Percentiles rank a stretch among this genome's conserved stretches.
phyloP scores from a whole-genome alignment of 2,797 vertebrate genomes.

The Sibirionetta formosa region DNA sequence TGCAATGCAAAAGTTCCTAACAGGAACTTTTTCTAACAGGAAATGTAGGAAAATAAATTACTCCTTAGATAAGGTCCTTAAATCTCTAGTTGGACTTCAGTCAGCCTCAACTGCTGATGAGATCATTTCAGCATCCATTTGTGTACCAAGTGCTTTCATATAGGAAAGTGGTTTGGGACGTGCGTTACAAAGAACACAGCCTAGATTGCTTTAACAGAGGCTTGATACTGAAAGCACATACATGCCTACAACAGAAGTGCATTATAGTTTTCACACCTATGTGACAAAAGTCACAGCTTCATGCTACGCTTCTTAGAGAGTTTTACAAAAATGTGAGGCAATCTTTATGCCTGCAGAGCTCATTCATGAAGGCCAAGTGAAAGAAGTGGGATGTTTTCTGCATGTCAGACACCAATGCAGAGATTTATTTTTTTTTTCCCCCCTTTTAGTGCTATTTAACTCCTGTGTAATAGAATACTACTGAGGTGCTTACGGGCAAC shows the following conservation, averaged over 20 bases:
- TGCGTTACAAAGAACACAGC: neutral
- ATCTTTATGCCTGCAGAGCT: neutral
- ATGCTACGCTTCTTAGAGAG: accelerated
- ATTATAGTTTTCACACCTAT: neutral
- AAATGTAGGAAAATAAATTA: neutral
- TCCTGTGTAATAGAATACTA: neutral
- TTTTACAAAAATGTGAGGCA: neutral
- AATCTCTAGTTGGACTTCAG: neutral
- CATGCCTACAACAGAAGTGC: neutral
- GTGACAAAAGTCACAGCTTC: neutral
- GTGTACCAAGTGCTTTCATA: neutral
- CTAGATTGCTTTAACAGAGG: neutral
- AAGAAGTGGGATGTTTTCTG: neutral
- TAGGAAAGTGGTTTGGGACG: neutral
- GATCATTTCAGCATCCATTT: neutral
- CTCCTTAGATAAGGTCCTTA: neutral
- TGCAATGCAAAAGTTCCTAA: neutral
- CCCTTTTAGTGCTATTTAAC: neutral
- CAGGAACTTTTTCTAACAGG: neutral
- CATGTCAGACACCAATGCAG: neutral
- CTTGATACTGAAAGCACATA: neutral
- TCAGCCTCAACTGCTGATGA: neutral
- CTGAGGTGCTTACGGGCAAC: neutral
- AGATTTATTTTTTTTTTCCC: neutral
- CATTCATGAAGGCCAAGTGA: neutral